phyloP scores from a whole-genome alignment of 2,797 vertebrate genomes.

The Sebastiscus albofasciatus region DNA sequence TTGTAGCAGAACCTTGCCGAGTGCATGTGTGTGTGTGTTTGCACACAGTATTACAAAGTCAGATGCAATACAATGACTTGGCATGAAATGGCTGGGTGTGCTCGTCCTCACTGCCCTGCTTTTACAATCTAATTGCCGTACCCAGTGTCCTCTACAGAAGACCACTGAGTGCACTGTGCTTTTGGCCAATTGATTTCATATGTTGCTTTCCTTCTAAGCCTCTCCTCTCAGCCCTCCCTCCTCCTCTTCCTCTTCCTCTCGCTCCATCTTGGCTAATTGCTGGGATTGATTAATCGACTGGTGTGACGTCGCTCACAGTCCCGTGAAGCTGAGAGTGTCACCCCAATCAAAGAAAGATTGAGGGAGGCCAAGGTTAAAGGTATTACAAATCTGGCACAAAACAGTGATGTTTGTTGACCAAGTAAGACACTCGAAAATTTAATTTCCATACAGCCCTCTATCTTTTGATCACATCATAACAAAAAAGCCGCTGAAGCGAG shows the following conservation, averaged over 20 bases:
- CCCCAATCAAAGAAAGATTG: constrained; percentile 23
- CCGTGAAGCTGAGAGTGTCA: constrained; percentile 15
- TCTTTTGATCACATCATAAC: constrained; percentile 50
- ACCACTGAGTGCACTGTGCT: constrained; percentile 30
- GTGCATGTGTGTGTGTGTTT: neutral
- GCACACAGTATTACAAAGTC: constrained; percentile 23
- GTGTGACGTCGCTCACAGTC: constrained; percentile 22
- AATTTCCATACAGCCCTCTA: constrained; percentile 17
- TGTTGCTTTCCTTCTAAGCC: constrained; percentile 31
- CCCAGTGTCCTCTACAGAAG: constrained; percentile 36
- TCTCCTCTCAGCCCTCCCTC: constrained; percentile 7
- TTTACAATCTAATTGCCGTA: constrained; percentile 43
- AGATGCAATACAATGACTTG: constrained; percentile 15
- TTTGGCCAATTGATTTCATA: constrained; percentile 44
- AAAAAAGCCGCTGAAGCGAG: constrained; percentile 30
- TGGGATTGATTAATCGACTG: constrained; percentile 65
- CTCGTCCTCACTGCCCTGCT: constrained; percentile 37
- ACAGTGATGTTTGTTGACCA: constrained; percentile 26
- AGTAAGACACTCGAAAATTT: neutral
- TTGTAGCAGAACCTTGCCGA: neutral
- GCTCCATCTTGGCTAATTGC: constrained; percentile 60
- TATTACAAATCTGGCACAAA: constrained; percentile 21
- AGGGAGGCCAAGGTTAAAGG: constrained; percentile 40
- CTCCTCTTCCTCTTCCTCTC: constrained; percentile 27
- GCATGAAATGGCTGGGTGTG: constrained; percentile 12